Evolutionary conservation across 2,113 vertebrate species (phyloP).

Genomic region (Symphodus melops): DNA sequence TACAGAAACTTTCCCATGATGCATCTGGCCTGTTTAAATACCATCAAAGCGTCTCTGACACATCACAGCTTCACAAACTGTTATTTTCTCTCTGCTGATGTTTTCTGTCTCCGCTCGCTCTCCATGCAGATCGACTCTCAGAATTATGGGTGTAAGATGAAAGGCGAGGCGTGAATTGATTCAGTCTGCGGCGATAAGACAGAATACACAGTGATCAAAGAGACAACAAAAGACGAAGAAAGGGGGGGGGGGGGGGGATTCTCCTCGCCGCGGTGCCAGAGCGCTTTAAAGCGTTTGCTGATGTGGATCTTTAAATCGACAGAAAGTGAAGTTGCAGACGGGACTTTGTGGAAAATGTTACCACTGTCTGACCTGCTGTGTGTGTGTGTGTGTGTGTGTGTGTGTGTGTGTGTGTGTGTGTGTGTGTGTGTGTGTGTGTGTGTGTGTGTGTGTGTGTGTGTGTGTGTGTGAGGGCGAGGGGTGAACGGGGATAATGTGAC

Average conservation of each 20-base stretch:
- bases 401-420: conserved; percentile 15
- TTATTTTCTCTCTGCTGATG: neutral
- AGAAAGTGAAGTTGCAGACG: neutral
- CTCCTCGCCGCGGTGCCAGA: neutral
- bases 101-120: neutral
- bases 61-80: neutral
- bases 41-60: neutral
- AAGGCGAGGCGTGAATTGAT: conserved; percentile 19
- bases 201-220: conserved; percentile 22
- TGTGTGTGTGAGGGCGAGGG: conserved; percentile 9
- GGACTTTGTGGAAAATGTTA: neutral
- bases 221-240: neutral
- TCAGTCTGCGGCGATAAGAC: neutral
- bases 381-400: conserved; percentile 16
- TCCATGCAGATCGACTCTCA: conserved; percentile 6
- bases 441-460: conserved; percentile 20
- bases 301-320: neutral
- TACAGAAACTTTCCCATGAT: neutral
- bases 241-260: too few species aligned
- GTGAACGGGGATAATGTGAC: conserved; percentile 54
- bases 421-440: conserved; percentile 10
- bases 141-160: conserved; percentile 26
- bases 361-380: neutral
- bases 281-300: neutral
- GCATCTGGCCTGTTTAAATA: conserved; percentile 10